These are phyloP conservation scores for Chamaetylas fuelleborni DNA, from an alignment of 2,113 vertebrate species.

Conservation along the genomic window DNA sequence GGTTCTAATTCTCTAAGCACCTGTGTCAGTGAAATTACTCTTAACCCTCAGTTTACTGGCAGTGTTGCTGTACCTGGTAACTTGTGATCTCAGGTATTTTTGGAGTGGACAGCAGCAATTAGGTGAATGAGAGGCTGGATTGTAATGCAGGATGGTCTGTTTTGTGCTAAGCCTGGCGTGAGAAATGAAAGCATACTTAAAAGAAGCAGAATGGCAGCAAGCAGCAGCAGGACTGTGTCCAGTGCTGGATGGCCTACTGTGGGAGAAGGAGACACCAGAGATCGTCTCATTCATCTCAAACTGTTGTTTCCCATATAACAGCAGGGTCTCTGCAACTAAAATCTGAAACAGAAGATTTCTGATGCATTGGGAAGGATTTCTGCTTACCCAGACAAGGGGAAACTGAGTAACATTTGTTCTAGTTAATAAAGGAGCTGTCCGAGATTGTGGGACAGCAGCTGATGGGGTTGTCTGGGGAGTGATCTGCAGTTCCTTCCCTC, in stretches of 20 bases:
- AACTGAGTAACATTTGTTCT: not conserved
- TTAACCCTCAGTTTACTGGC: not conserved
- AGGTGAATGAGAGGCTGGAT: not conserved
- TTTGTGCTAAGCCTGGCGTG: not conserved
- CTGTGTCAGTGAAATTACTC: not conserved
- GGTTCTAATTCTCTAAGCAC: not conserved
- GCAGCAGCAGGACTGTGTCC: not conserved
- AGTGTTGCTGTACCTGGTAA: not conserved
- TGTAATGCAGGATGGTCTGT: not conserved
- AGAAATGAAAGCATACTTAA: not conserved
- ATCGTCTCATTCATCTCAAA: accelerated
- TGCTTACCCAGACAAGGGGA: not conserved
- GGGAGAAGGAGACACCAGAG: not conserved
- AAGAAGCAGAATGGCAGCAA: not conserved
- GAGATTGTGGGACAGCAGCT: not conserved
- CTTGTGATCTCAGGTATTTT: not conserved
- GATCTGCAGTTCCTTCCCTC: not conserved
- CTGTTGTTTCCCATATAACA: not conserved
- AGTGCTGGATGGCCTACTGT: not conserved
- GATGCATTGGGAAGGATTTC: not conserved
- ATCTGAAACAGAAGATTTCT: not conserved
- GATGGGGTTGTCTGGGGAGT: not conserved
- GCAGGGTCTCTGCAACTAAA: not conserved
- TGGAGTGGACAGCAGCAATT: not conserved
- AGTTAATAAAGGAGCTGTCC: not conserved